Base-by-base conservation (phyloP, 2,888 invertebrate species). In the Papilio demoleus region DNA sequence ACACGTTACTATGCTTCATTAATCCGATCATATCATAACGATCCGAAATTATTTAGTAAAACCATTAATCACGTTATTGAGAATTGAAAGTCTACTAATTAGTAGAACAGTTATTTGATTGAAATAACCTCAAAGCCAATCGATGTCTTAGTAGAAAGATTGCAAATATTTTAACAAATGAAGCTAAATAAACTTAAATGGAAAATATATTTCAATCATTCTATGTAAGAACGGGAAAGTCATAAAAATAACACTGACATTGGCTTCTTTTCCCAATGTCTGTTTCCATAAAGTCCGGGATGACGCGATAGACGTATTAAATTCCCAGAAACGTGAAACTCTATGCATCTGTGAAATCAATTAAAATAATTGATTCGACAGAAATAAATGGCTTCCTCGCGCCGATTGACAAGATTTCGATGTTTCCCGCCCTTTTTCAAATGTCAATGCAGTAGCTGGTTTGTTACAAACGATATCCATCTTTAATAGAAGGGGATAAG, bases 331-430 rank as follows among this genome's bases (percentile, higher is more conserved):
- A 73, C 72, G 68, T 73, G 68, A 67, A 67, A 72, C 67, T 61
- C 71, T 70, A 72, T 75, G 77, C 84, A 83, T 87, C 88, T 88
- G 90, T 88, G 80, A 84, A 87, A 88, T 89, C 91, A 90, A 90
- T 91, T 91, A 88, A 84, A 85, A 84, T 89, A 90, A 92, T 91
- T 88, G 90, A 88, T 86, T 84, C 84, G 81, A 88, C 86, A 86
- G 88, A 89, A 90, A 90, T 86, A 87, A 84, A 84, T 76, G 88
- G 88, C 88, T 90, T 90, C 91, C 86, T 72, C 61, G 71, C 74
- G 81, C 75, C 84, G 88, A 89, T 85, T 87, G 90, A 89, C 87
- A 86, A 76, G 80, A 84, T 85, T 86, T 85, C 79, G 82, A 81
- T 80, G 79, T 84, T 88, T 85, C 85, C 87, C 86, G 85, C 83